These are phyloP conservation scores for Synergus itoensis DNA, from an alignment of 2,888 invertebrate genomes.

Conservation along the genomic window DNA sequence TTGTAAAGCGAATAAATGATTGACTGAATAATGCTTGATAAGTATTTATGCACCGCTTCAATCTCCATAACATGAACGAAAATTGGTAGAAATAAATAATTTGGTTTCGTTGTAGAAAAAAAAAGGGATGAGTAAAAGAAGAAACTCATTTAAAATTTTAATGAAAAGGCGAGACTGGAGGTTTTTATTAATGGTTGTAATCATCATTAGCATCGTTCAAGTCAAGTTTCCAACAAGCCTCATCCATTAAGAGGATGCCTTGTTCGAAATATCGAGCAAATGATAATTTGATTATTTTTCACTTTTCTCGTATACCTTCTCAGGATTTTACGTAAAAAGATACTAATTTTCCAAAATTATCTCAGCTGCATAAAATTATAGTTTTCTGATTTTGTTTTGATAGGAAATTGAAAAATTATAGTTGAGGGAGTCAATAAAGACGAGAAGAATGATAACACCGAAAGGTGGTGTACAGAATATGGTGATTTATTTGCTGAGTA, in stretches of 20 bases:
- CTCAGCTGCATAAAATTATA: neutral
- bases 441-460: neutral
- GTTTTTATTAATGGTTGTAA: constrained; percentile 41
- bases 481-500: neutral
- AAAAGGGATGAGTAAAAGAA: neutral
- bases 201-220: constrained; percentile 41
- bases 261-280: neutral
- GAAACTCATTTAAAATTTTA: neutral
- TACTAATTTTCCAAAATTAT: neutral
- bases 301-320: no score
- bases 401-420: neutral
- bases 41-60: constrained; percentile 4
- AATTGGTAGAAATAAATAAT: neutral
- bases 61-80: neutral
- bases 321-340: no score
- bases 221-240: constrained; percentile 5
- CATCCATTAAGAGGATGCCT: neutral
- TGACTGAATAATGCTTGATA: constrained; percentile 29
- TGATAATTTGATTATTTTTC: neutral
- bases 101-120: neutral
- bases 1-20: constrained; percentile 26
- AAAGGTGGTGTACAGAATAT: neutral
- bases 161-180: neutral
- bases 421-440: neutral
- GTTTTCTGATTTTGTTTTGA: neutral